These are phyloP conservation scores for Trileptium ribeirensis DNA, from an alignment of 2,888 invertebrate genomes.

Conservation along the genomic window DNA sequence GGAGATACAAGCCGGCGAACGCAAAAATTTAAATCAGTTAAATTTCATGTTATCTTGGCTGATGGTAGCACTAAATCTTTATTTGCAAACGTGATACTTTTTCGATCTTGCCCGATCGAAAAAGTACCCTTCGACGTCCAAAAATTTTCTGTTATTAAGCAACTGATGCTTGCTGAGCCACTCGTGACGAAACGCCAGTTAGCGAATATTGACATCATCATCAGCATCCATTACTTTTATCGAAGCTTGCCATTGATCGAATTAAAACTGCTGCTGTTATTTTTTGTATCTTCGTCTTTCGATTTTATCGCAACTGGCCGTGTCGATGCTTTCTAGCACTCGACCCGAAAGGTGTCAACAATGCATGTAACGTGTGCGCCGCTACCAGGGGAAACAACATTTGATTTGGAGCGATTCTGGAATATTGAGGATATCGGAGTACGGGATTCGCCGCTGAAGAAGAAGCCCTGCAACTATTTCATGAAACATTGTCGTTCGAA, in stretches of 20 bases:
- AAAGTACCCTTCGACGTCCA: not conserved
- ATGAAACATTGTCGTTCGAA: not conserved
- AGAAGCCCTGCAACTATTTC: not conserved
- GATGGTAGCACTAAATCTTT: not conserved
- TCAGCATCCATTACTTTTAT: constrained; percentile 9
- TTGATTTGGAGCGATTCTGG: not conserved
- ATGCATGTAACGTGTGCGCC: too few relatives aligned
- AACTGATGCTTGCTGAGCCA: constrained; percentile 14
- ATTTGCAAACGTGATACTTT: not conserved
- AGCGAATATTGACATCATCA: not conserved
- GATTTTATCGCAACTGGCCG: not conserved
- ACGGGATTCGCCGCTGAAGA: not conserved
- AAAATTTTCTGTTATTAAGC: not conserved
- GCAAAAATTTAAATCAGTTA: not conserved
- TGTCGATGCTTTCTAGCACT: too few relatives aligned
- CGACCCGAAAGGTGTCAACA: too few relatives aligned
- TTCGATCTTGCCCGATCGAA: not conserved
- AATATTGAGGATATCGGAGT: not conserved
- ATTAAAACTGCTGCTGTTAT: too few relatives aligned
- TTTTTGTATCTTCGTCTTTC: not conserved
- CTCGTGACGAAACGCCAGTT: too few relatives aligned
- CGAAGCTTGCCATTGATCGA: not conserved
- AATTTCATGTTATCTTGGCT: not conserved
- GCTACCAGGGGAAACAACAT: too few relatives aligned
- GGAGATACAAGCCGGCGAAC: not conserved